These are phyloP conservation scores for Saturnia japonica DNA, from an alignment of 2,888 invertebrate species.

Conservation along the genomic window DNA sequence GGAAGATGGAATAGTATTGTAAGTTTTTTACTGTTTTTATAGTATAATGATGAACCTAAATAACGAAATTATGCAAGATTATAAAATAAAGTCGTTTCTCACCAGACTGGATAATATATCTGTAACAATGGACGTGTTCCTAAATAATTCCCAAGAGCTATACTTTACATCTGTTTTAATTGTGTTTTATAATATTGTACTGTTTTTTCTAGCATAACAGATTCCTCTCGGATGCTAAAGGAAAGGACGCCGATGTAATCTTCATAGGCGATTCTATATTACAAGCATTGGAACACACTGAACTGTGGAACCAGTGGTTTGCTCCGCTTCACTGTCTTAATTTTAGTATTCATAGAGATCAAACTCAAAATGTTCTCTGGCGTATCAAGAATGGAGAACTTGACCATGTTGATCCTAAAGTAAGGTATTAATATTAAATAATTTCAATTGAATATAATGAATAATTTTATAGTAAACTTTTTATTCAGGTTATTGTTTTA, in stretches of 20 bases:
- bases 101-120: not conserved
- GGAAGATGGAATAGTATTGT: slow-evolving; percentile 91
- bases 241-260: slow-evolving; percentile 95
- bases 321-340: slow-evolving; percentile 95
- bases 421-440: slow-evolving; percentile 51
- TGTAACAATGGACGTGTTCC: not conserved
- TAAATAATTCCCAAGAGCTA: not conserved
- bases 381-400: slow-evolving; percentile 94
- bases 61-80: not conserved
- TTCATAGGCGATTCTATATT: slow-evolving; percentile 95
- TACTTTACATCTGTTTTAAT: not conserved
- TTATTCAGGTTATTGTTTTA: slow-evolving; percentile 88
- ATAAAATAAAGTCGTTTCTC: not conserved
- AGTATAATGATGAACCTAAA: slow-evolving; percentile 15
- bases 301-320: slow-evolving; percentile 95
- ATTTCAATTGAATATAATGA: not conserved
- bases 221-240: slow-evolving; percentile 91
- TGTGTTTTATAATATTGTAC: not conserved
- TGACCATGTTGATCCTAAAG: slow-evolving; percentile 94
- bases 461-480: not conserved
- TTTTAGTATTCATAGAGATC: slow-evolving; percentile 94
- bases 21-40: slow-evolving; percentile 45
- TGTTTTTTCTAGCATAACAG: slow-evolving; percentile 88
- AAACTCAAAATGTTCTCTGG: slow-evolving; percentile 95
- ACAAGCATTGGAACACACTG: slow-evolving; percentile 90